Evolutionary conservation across 2,888 invertebrate genomes (phyloP).

Genomic region (Zaprionus obscuricornis): DNA sequence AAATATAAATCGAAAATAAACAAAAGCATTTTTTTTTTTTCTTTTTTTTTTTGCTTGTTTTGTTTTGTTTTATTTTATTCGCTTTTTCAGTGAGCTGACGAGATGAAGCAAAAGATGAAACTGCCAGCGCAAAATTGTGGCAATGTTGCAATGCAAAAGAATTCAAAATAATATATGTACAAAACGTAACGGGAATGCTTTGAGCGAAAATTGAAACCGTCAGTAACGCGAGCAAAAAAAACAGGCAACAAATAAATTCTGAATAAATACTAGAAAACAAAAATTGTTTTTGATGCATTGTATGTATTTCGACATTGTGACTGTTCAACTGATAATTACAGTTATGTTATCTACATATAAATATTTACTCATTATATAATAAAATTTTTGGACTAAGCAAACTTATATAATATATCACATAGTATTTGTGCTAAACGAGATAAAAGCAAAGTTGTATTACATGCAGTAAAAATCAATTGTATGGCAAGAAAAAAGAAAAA

Average conservation of each 20-base stretch:
- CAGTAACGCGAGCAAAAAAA: constrained; percentile 13
- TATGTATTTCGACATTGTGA: no score
- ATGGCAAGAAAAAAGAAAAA: background rate
- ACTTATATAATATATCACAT: no score
- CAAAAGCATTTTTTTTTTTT: background rate
- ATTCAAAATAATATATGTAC: constrained; percentile 9
- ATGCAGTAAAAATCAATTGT: constrained; percentile 52
- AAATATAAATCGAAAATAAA: constrained; percentile 38
- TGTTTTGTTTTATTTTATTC: background rate
- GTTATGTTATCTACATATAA: no score
- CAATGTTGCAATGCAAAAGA: constrained; percentile 17
- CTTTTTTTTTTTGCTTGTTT: background rate
- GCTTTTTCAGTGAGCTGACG: background rate
- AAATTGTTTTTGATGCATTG: no score
- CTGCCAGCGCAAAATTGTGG: constrained; percentile 15
- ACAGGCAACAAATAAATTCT: constrained; percentile 14
- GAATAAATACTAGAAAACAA: constrained; percentile 11
- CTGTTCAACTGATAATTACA: no score
- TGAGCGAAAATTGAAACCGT: constrained; percentile 12
- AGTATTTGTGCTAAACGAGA: no score
- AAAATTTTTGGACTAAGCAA: no score
- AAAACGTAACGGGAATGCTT: constrained; percentile 24
- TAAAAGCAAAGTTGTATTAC: no score
- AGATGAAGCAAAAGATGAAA: constrained; percentile 11
- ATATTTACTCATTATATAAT: no score